Evolutionary conservation across 2,888 invertebrate species (phyloP).

Genomic region (Branchellion lobata): DNA sequence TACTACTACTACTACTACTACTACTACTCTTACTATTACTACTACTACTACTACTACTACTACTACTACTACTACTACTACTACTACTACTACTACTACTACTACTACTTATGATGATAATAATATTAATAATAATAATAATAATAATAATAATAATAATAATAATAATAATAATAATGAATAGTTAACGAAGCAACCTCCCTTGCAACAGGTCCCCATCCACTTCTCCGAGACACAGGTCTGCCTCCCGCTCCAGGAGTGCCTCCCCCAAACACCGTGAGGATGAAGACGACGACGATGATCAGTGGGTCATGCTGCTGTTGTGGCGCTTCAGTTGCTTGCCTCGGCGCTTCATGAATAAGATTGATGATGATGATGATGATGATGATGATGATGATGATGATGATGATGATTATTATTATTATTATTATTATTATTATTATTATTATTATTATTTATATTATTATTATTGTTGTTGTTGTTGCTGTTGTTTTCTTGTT

Average conservation of each 20-base stretch:
- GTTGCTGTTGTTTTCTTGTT: too few species aligned
- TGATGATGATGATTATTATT: too few species aligned
- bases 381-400: neutral
- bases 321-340: too few species aligned
- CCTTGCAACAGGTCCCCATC: conserved; percentile 57
- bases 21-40: conserved; percentile 45
- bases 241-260: conserved; percentile 58
- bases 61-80: conserved; percentile 47
- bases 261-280: neutral
- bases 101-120: neutral
- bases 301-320: conserved; percentile 1
- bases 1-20: conserved; percentile 46
- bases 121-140: neutral
- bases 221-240: conserved; percentile 58
- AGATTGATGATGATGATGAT: conserved; percentile 3
- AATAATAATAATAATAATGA: too few species aligned
- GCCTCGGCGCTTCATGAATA: too few species aligned
- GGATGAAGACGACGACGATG: conserved; percentile 33
- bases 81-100: conserved; percentile 46
- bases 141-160: too few species aligned
- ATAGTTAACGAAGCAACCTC: too few species aligned
- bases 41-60: conserved; percentile 47
- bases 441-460: too few species aligned
- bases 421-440: too few species aligned
- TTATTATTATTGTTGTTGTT: too few species aligned